Percentiles rank a stretch among this genome's conserved stretches.
Evolutionary conservation across 2,113 vertebrate genomes (phyloP).

Genomic region (Lagopus leucura): DNA sequence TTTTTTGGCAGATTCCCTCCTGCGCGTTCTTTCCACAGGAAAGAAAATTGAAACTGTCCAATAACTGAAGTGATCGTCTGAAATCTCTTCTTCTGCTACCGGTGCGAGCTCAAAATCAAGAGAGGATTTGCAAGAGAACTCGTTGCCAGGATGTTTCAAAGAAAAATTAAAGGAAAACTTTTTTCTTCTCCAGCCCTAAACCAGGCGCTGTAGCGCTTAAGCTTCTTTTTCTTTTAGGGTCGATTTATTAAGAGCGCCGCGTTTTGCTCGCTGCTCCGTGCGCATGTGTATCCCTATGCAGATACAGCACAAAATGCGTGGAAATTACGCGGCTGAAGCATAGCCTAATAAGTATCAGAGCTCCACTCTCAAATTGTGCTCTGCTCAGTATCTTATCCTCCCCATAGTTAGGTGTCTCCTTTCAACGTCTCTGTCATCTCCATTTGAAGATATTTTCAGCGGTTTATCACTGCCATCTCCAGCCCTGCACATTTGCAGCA

Average conservation of each 20-base stretch:
- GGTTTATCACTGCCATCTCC: conserved; percentile 81
- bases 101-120: conserved; percentile 20
- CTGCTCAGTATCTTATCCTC: conserved; percentile 59
- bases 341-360: conserved; percentile 11
- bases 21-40: neutral
- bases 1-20: neutral
- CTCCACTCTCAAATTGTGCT: conserved; percentile 32
- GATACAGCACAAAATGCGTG: neutral
- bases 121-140: conserved; percentile 45
- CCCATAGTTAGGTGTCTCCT: conserved; percentile 70
- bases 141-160: conserved; percentile 12
- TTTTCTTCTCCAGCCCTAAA: conserved; percentile 35
- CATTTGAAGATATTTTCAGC: conserved; percentile 76
- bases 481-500: conserved; percentile 86
- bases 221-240: conserved; percentile 1
- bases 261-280: neutral
- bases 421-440: conserved; percentile 75
- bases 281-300: neutral
- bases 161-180: conserved; percentile 46
- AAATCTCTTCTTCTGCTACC: conserved; percentile 10
- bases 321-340: conserved; percentile 28
- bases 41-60: neutral
- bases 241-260: neutral
- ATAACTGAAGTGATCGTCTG: neutral
- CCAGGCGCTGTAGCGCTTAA: neutral